Evolutionary conservation across 2,113 vertebrate species (phyloP).

Genomic region (Vanacampus margaritifer): DNA sequence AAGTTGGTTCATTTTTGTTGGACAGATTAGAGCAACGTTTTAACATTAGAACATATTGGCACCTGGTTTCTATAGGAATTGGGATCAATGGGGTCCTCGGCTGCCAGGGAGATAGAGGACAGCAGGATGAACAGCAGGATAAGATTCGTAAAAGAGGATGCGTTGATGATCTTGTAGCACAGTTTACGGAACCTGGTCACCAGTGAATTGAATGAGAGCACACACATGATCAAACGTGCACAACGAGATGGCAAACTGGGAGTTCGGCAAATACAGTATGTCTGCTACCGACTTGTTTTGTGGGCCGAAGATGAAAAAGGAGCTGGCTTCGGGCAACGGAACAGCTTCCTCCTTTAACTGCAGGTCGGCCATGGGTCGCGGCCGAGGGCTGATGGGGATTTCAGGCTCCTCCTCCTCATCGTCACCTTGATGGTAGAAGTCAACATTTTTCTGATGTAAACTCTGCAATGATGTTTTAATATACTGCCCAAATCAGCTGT

Average conservation of each 20-base stretch:
- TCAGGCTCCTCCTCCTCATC: conserved; percentile 96
- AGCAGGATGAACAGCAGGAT: conserved; percentile 98
- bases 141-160: conserved; percentile 97
- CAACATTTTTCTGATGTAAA: not conserved
- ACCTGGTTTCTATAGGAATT: conserved; percentile 92
- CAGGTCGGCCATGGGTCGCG: conserved; percentile 91
- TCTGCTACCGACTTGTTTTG: conserved; percentile 83
- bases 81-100: conserved; percentile 92
- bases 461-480: not conserved
- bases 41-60: not conserved
- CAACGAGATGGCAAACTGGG: not conserved
- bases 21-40: fast-evolving
- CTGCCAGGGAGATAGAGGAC: conserved; percentile 94
- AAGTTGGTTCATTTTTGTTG: not conserved
- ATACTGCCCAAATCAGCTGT: not conserved
- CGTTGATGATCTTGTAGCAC: conserved; percentile 91
- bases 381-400: conserved; percentile 89
- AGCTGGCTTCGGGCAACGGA: conserved; percentile 91
- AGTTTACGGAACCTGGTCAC: conserved; percentile 83
- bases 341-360: conserved; percentile 96
- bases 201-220: not conserved
- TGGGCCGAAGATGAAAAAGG: conserved; percentile 96
- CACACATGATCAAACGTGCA: not conserved
- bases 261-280: not conserved
- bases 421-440: conserved; percentile 73